A percentile compares a stretch with the other conserved stretches of the same genome.
These are phyloP conservation scores for Aegotheles bennettii DNA, from an alignment of 2,113 vertebrate genomes.

Conservation along the genomic window DNA sequence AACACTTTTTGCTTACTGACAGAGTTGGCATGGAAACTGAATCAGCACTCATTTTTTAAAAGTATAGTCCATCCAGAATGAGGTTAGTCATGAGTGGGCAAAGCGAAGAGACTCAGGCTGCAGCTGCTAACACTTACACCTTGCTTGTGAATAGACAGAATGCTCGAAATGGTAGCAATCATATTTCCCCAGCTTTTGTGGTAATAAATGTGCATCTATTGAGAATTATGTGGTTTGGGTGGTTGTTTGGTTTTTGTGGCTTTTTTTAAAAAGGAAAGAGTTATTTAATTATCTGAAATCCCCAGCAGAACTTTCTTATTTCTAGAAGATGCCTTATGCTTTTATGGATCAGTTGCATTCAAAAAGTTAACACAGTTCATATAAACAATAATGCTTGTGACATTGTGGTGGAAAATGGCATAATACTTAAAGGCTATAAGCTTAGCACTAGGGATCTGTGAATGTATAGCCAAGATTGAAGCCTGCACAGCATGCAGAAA, in stretches of 20 bases:
- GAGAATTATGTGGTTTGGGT: neutral
- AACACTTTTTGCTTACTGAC: constrained; percentile 22
- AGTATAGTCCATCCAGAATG: neutral
- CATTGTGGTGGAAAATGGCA: neutral
- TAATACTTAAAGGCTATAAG: neutral
- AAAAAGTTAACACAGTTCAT: neutral
- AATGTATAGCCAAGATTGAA: neutral
- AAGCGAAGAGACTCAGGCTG: neutral
- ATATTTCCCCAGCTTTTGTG: neutral
- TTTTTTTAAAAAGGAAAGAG: neutral
- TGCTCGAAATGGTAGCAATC: neutral
- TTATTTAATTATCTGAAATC: neutral
- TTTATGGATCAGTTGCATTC: neutral
- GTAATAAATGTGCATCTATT: neutral
- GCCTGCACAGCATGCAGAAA: neutral
- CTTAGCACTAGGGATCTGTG: neutral
- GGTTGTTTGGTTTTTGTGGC: too few species aligned
- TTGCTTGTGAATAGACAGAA: neutral
- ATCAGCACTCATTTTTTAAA: constrained; percentile 7
- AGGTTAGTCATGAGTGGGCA: constrained; percentile 31
- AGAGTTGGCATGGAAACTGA: constrained; percentile 62
- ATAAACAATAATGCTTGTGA: neutral
- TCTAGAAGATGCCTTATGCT: neutral
- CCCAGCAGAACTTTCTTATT: neutral
- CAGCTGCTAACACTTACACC: constrained; percentile 15